Conservation (phyloP, 2,888 invertebrate species). For the Mechanitis mazaeus region DNA sequence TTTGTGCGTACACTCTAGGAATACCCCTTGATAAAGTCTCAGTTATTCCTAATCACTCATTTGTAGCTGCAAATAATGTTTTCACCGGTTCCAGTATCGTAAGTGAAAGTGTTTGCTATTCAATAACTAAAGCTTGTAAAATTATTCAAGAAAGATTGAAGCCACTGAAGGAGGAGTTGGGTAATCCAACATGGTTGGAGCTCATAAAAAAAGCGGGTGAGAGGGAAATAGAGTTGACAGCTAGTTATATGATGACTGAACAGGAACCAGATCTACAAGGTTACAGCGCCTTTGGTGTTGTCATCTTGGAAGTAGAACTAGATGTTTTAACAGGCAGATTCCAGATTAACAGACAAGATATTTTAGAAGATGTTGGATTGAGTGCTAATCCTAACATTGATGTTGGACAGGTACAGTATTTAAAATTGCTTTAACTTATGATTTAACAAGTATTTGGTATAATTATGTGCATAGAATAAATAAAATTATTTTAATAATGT, state of each 20-base stretch:
- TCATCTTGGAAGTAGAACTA: slow-evolving; percentile 80
- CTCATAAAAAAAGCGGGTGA: slow-evolving; percentile 73
- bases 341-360: slow-evolving; percentile 77
- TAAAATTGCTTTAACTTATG: not conserved
- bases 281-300: slow-evolving; percentile 78
- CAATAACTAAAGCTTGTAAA: slow-evolving; percentile 78
- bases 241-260: slow-evolving; percentile 77
- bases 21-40: slow-evolving; percentile 79
- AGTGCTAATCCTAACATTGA: slow-evolving; percentile 82
- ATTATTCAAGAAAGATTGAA: slow-evolving; percentile 74
- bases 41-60: slow-evolving; percentile 77
- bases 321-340: slow-evolving; percentile 84
- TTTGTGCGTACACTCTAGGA: slow-evolving; percentile 83
- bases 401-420: slow-evolving; percentile 76
- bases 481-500: not conserved
- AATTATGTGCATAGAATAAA: not conserved
- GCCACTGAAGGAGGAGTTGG: slow-evolving; percentile 66
- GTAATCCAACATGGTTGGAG: slow-evolving; percentile 75
- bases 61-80: slow-evolving; percentile 77
- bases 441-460: not conserved
- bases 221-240: slow-evolving; percentile 76
- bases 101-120: slow-evolving; percentile 78
- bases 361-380: slow-evolving; percentile 81
- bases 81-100: slow-evolving; percentile 81
- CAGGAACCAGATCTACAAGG: slow-evolving; percentile 64